These are phyloP conservation scores for Pyrgus malvae DNA, from an alignment of 2,888 invertebrate species.

Conservation along the genomic window DNA sequence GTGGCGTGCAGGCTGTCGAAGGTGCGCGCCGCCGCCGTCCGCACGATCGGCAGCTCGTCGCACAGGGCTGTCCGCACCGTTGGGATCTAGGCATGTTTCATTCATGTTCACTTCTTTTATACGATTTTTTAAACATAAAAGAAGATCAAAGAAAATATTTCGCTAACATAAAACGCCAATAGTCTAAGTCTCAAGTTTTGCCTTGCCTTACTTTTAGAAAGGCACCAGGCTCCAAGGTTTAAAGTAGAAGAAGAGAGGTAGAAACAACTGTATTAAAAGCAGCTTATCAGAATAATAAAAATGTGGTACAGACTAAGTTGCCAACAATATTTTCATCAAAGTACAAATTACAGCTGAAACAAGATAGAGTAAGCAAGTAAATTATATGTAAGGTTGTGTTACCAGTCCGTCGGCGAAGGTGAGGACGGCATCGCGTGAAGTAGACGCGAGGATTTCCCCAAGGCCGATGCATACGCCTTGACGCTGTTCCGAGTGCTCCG, in stretches of 20 bases:
- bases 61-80: constrained; percentile 97
- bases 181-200: too few species aligned
- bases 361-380: neutral
- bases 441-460: constrained; percentile 98
- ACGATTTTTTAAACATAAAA: too few species aligned
- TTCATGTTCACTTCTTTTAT: neutral
- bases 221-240: too few species aligned
- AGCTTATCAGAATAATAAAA: neutral
- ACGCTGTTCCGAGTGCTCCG: constrained; percentile 95
- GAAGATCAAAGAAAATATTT: too few species aligned
- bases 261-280: neutral
- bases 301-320: too few species aligned
- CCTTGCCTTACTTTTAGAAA: too few species aligned
- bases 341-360: too few species aligned
- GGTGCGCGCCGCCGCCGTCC: constrained; percentile 97
- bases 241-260: too few species aligned
- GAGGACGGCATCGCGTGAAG: constrained; percentile 96
- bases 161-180: too few species aligned
- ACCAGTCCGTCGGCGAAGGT: constrained; percentile 80
- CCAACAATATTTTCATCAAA: too few species aligned
- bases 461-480: constrained; percentile 99
- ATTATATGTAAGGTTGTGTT: neutral
- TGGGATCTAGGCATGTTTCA: constrained; percentile 76
- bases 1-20: constrained; percentile 98
- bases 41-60: constrained; percentile 95